Evolutionary conservation across 2,113 vertebrate genomes (phyloP).

Genomic region (Ellobius talpinus): DNA sequence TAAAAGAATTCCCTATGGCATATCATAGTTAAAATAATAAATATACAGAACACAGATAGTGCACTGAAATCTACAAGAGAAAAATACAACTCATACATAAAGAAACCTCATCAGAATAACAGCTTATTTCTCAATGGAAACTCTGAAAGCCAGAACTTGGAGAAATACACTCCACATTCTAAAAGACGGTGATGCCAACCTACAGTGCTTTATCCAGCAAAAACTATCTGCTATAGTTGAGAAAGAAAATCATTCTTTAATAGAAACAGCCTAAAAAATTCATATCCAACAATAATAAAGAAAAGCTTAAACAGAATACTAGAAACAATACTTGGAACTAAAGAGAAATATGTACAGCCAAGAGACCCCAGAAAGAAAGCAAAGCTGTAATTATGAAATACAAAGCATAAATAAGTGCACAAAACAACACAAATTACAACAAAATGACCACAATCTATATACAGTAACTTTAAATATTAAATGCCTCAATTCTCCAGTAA

Average conservation of each 20-base stretch:
- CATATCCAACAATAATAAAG: not conserved
- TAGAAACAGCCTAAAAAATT: not conserved
- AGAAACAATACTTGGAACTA: not conserved
- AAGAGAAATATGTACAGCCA: not conserved
- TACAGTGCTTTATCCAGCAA: not conserved
- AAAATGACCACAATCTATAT: not conserved
- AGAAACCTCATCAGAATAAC: too few relatives aligned
- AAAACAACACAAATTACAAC: not conserved
- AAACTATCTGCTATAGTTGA: not conserved
- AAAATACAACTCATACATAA: too few relatives aligned
- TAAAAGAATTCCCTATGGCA: too few relatives aligned
- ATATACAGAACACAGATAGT: too few relatives aligned
- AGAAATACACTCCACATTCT: not conserved
- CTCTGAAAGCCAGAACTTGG: not conserved
- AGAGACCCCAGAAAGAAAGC: not conserved
- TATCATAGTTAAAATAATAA: too few relatives aligned
- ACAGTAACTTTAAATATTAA: not conserved
- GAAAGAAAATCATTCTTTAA: not conserved
- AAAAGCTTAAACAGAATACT: not conserved
- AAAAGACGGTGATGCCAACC: not conserved
- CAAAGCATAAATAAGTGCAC: not conserved
- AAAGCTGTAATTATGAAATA: not conserved
- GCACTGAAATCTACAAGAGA: too few relatives aligned
- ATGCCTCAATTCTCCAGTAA: not conserved
- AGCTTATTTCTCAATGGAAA: too few relatives aligned